Evolutionary conservation across 2,797 vertebrate genomes (phyloP).

Genomic region (Schizothorax lantsangensis): DNA sequence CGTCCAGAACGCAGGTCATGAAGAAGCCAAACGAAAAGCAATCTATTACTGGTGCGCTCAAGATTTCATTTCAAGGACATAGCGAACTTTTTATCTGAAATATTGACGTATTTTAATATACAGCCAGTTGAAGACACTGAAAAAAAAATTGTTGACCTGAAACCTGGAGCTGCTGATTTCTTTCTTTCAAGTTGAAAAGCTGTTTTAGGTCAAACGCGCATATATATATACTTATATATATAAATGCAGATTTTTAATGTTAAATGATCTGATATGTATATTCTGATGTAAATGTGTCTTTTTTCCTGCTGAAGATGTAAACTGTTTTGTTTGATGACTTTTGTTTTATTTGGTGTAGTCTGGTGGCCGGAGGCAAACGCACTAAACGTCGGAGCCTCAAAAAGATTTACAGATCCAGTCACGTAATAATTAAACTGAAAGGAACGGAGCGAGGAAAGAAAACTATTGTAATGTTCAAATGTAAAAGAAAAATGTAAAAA

Average conservation of each 20-base stretch:
- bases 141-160: constrained; percentile 76
- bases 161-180: constrained; percentile 86
- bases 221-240: constrained; percentile 72
- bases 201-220: constrained; percentile 79
- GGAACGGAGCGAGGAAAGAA: constrained; percentile 68
- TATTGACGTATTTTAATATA: constrained; percentile 89
- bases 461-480: constrained; percentile 85
- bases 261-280: constrained; percentile 74
- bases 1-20: constrained; percentile 67
- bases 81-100: constrained; percentile 69
- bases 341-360: constrained; percentile 65
- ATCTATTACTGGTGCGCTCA: constrained; percentile 67
- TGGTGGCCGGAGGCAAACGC: constrained; percentile 88
- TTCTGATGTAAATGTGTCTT: constrained; percentile 74
- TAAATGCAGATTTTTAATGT: constrained; percentile 75
- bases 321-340: constrained; percentile 65
- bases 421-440: constrained; percentile 81
- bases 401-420: constrained; percentile 83
- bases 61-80: constrained; percentile 73
- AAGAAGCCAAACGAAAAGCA: constrained; percentile 69
- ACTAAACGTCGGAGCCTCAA: constrained; percentile 93
- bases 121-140: constrained; percentile 96
- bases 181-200: constrained; percentile 84
- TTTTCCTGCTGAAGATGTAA: constrained; percentile 53
- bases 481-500: constrained; percentile 78